These are phyloP conservation scores for Catagonus wagneri DNA, from an alignment of 2,113 vertebrate genomes.

Conservation along the genomic window DNA sequence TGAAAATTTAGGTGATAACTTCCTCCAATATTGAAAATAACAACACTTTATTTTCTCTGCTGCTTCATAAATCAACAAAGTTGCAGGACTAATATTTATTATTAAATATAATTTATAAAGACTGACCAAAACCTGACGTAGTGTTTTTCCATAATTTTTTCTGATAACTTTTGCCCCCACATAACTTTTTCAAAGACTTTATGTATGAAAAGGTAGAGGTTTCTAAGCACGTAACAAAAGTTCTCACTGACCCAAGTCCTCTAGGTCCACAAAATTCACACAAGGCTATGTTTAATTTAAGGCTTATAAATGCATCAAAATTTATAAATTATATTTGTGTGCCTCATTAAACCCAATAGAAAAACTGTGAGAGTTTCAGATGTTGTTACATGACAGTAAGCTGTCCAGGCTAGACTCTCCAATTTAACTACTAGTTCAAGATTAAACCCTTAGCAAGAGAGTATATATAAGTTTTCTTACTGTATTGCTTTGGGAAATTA, in stretches of 20 bases:
- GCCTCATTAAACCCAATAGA: neutral
- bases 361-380: neutral
- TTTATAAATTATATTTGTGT: neutral
- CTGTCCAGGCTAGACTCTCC: neutral
- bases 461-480: neutral
- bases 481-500: neutral
- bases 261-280: neutral
- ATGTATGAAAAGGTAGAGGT: neutral
- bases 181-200: constrained; percentile 10
- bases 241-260: neutral
- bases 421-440: neutral
- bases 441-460: neutral
- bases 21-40: neutral
- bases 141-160: neutral
- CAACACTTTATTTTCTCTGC: neutral
- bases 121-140: neutral
- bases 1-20: constrained; percentile 4
- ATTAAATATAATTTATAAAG: neutral
- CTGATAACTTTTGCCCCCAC: fast-evolving
- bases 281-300: neutral
- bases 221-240: neutral
- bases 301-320: neutral
- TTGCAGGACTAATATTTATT: neutral
- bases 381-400: neutral
- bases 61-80: neutral